Evolutionary conservation across 2,888 invertebrate genomes (phyloP), one percentile per base, ranked within the genome.

Genomic region (Gryllus longicercus): DNA sequence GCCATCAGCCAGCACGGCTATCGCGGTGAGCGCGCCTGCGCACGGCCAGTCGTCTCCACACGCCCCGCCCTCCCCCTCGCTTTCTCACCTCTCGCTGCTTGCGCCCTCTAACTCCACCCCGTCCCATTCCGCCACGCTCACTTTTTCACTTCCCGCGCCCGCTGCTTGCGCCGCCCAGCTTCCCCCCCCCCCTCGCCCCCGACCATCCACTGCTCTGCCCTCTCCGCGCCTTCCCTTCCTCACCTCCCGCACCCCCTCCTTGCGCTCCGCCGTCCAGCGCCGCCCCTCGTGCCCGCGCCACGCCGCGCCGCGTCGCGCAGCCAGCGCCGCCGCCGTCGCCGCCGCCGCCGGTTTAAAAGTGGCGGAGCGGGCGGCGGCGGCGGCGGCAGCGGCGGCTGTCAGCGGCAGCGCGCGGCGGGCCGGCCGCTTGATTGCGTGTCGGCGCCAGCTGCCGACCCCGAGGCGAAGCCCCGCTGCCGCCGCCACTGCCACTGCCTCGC

Each of bases 351-450:
- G 16, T 63, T 63, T 63, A 63, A 63, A 63, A 63, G 63, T 63
- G 63, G 63, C 63, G 63, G n/a, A 14, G 63, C 16, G 14, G 63
- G 63, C 63, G 63, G 63, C 11, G 63, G 63, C 14, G 63, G 16
- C 63, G 63, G 38, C n/a, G 63, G 63, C 38, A 11, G 63, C 63
- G 18, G 63, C 14, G 63, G 63, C 63, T 63, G 63, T 63, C 63
- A 63, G 63, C 63, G n/a, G n/a, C 63, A 63, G 63, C 63, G 63
- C 14, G 63, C 63, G 63, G 63, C n/a, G 63, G 63, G 63, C 63
- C 63, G 63, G 16, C 63, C n/a, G 63, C 63, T n/a, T 63, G 63
- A 63, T 63, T 63, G 63, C 63, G 63, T 63, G 63, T 63, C 63
- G 14, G 63, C 63, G 63, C 63, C 63, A 63, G 63, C 63, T 63